phyloP scores from a whole-genome alignment of 2,888 invertebrate genomes.

The Trachelus troglodyta region DNA sequence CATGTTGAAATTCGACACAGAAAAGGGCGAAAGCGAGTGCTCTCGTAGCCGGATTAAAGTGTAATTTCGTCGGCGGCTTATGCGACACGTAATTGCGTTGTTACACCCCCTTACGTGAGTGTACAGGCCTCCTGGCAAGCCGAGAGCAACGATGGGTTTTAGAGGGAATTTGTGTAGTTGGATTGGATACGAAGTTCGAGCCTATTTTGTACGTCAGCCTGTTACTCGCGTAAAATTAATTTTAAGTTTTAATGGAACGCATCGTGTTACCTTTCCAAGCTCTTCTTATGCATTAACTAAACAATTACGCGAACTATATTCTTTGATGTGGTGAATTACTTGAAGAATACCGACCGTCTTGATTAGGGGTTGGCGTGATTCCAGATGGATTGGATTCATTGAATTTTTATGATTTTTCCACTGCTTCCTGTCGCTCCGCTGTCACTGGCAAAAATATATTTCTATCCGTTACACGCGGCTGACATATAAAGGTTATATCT shows the following conservation, averaged over 20 bases:
- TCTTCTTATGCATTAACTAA: too few species aligned
- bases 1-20: slow-evolving; percentile 9
- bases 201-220: slow-evolving; percentile 42
- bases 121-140: slow-evolving; percentile 31
- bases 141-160: slow-evolving; percentile 39
- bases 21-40: slow-evolving; percentile 21
- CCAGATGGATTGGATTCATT: too few species aligned
- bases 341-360: too few species aligned
- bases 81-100: slow-evolving; percentile 61
- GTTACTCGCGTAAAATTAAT: slow-evolving; percentile 51
- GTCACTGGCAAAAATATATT: too few species aligned
- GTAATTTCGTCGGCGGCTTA: slow-evolving; percentile 60
- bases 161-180: slow-evolving; percentile 57
- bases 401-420: too few species aligned
- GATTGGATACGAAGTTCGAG: slow-evolving; percentile 55
- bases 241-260: slow-evolving; percentile 58
- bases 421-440: too few species aligned
- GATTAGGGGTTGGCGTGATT: too few species aligned
- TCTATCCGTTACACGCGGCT: too few species aligned
- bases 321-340: too few species aligned
- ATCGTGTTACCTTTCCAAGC: slow-evolving; percentile 42
- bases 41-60: slow-evolving; percentile 49
- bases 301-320: too few species aligned
- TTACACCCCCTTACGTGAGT: slow-evolving; percentile 49
- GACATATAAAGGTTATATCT: too few species aligned